Evolutionary conservation across 2,113 vertebrate species (phyloP), one percentile per base, ranked within the genome.

Genomic region (Ariopsis seemanni): DNA sequence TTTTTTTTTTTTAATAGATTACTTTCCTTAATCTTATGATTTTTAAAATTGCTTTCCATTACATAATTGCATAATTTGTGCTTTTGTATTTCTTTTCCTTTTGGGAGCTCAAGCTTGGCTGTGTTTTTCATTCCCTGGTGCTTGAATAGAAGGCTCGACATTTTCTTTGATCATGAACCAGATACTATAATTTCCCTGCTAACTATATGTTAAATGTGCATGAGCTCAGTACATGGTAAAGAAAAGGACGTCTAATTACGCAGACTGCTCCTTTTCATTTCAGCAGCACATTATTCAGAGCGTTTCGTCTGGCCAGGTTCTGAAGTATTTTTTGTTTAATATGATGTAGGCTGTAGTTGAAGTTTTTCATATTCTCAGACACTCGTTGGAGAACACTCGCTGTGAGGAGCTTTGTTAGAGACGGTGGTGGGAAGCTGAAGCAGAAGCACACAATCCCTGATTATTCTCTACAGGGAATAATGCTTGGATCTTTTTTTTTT

Each of bases 391-490:
- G 30, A n/a, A 9, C 50, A 0, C 50, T 1, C 14, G 17, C 77
- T 7, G 9, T 57, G 14, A 81, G 72, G 55, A 22, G 48, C 71
- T 10, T 69, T 25, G n/a, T 82, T 60, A n/a, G 58, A 71, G 58
- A 81, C 11, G 48, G 57, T 67, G 88, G 83, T 74, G 83, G 30
- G 60, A 62, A 50, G 55, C 83, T n/a, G 63, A 27, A 50, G 77
- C 65, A 48, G 42, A 42, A 4, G 48, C 85, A 58, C 42, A 89
- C 87, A 86, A 91, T 86, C 60, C 22, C 90, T 89, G 87, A 90
- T 90, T 92, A 85, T 53, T n/a, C 65, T 89, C 84, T 85, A 88
- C 52, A 60, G 80, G 75, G 75, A 86, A 88, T 60, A 69, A 79
- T 78, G 67, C 25, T 79, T 20, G 86, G 90, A 71, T 88, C 85